These are phyloP conservation scores for Unio delphinus DNA, from an alignment of 2,888 invertebrate genomes.

Conservation along the genomic window DNA sequence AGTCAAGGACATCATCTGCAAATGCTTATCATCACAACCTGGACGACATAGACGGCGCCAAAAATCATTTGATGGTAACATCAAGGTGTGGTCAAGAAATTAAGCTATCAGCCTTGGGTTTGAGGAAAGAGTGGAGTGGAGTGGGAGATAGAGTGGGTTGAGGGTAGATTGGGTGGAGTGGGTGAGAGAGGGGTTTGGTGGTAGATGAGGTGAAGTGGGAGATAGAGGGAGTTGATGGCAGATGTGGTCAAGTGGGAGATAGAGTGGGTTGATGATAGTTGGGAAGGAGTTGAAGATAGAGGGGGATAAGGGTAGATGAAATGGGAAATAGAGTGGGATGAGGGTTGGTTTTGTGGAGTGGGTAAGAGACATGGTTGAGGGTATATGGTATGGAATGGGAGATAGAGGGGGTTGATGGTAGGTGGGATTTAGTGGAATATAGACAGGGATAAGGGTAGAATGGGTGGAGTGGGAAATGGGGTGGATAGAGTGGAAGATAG, in stretches of 20 bases:
- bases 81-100: slow-evolving; percentile 44
- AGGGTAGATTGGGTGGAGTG: background rate
- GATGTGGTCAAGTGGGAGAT: background rate
- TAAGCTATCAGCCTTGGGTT: background rate
- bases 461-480: background rate
- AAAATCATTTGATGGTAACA: slow-evolving; percentile 48
- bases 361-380: no score
- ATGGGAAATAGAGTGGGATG: no score
- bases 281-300: no score
- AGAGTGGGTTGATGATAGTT: background rate
- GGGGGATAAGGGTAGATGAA: no score
- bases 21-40: slow-evolving; percentile 21
- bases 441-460: background rate
- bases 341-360: no score
- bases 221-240: background rate
- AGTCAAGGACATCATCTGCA: slow-evolving; percentile 37
- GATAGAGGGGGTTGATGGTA: background rate
- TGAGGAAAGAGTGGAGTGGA: background rate
- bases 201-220: background rate
- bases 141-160: background rate
- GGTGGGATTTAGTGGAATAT: no score
- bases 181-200: background rate
- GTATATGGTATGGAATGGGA: background rate
- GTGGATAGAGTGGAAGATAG: no score
- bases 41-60: slow-evolving; percentile 15